These are phyloP conservation scores for Leptobrachium ailaonicum DNA, from an alignment of 2,113 vertebrate genomes.

Conservation along the genomic window DNA sequence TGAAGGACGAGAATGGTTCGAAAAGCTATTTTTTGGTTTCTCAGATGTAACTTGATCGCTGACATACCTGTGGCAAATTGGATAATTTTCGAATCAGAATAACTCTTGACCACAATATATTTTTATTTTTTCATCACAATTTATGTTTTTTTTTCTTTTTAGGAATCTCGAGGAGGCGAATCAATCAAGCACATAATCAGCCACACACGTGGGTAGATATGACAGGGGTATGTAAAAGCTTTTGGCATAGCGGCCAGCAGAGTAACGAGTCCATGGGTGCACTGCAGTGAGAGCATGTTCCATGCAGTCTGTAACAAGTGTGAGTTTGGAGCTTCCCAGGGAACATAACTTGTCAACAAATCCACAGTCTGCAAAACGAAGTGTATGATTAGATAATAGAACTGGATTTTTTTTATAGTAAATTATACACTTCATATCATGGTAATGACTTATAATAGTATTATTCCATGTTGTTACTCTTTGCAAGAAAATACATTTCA, in stretches of 20 bases:
- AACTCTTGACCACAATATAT: too few species aligned
- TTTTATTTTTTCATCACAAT: too few species aligned
- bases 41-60: too few species aligned
- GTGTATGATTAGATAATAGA: too few species aligned
- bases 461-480: too few species aligned
- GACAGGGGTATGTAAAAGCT: slow-evolving; percentile 67
- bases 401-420: too few species aligned
- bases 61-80: too few species aligned
- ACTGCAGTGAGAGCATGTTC: slow-evolving; percentile 72
- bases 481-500: not conserved
- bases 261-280: slow-evolving; percentile 69
- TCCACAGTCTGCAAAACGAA: slow-evolving; percentile 24
- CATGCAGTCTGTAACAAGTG: slow-evolving; percentile 72
- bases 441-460: too few species aligned
- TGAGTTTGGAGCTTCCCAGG: slow-evolving; percentile 52
- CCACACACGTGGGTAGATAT: slow-evolving; percentile 73
- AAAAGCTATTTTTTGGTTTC: too few species aligned
- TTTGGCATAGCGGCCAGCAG: slow-evolving; percentile 69
- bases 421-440: too few species aligned
- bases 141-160: not conserved
- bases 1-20: too few species aligned
- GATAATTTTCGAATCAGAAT: too few species aligned
- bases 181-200: slow-evolving; percentile 56
- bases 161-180: not conserved
- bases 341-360: slow-evolving; percentile 18